A percentile compares a stretch with the other conserved stretches of the same genome.
These are phyloP conservation scores for Heteractis magnifica DNA, from an alignment of 92 coral and sea anemone species.

Conservation along the genomic window DNA sequence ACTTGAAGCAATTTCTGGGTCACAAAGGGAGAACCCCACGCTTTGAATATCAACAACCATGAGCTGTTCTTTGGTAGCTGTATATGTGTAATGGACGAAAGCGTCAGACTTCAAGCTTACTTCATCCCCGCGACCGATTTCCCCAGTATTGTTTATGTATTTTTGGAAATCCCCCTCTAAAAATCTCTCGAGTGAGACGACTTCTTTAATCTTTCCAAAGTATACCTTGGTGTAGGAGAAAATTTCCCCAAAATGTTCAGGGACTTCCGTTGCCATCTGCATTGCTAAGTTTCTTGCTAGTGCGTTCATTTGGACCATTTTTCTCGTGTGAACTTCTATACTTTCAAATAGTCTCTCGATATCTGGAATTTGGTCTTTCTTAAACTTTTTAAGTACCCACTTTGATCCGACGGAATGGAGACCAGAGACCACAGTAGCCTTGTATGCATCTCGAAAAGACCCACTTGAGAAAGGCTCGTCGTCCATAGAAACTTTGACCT, in stretches of 20 bases:
- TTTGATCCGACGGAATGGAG: too few relatives aligned
- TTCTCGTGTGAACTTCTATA: constrained; percentile 32
- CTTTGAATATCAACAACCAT: constrained; percentile 64
- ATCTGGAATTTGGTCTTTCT: constrained; percentile 26
- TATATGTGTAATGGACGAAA: constrained; percentile 52
- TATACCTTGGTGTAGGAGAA: constrained; percentile 33
- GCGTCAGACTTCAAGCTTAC: constrained; percentile 42
- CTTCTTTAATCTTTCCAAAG: constrained; percentile 38
- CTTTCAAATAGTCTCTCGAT: constrained; percentile 18
- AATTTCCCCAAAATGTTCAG: constrained; percentile 28
- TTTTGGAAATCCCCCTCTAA: constrained; percentile 51
- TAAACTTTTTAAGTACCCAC: background rate
- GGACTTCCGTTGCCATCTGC: constrained; percentile 33
- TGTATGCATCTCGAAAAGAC: too few relatives aligned
- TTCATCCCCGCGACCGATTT: constrained; percentile 13
- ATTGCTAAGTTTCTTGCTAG: constrained; percentile 45
- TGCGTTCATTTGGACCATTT: constrained; percentile 41
- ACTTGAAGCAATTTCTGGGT: constrained; percentile 31
- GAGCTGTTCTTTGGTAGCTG: constrained; percentile 29
- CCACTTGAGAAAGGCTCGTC: too few relatives aligned
- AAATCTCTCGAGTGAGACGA: constrained; percentile 47
- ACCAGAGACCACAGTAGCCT: too few relatives aligned
- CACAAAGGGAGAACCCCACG: constrained; percentile 29
- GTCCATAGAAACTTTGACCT: too few relatives aligned
- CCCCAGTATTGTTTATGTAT: constrained; percentile 24